These are phyloP conservation scores for Itoplectis maculator DNA, from an alignment of 2,888 invertebrate genomes.

Conservation along the genomic window DNA sequence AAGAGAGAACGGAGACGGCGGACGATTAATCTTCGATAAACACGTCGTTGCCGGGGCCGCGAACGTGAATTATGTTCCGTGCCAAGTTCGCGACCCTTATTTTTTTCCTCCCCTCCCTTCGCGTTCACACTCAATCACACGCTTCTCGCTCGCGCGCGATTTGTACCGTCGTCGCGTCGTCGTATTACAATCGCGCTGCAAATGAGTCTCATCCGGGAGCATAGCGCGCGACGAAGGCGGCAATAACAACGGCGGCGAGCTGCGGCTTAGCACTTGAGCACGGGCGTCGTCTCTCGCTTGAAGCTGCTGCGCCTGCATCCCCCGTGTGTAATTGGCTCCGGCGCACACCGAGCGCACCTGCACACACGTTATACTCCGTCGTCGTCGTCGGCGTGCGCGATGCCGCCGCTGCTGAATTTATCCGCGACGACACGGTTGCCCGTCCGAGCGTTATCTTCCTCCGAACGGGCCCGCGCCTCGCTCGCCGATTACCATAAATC, in stretches of 20 bases:
- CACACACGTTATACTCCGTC: constrained; percentile 26
- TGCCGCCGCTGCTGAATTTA: constrained; percentile 39
- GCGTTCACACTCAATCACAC: background rate
- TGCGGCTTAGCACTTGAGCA: constrained; percentile 45
- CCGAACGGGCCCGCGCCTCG: constrained; percentile 7
- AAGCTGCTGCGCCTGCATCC: constrained; percentile 32
- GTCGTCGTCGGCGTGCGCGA: too few species aligned
- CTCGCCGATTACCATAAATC: constrained; percentile 53
- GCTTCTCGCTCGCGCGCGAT: constrained; percentile 10
- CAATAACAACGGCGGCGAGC: background rate
- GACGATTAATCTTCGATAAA: constrained; percentile 15
- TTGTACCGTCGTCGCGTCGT: constrained; percentile 22
- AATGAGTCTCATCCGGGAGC: constrained; percentile 28
- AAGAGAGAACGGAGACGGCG: background rate
- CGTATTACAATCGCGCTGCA: constrained; percentile 29
- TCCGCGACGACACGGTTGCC: constrained; percentile 33
- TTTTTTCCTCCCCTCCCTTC: background rate
- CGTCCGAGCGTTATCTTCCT: constrained; percentile 40
- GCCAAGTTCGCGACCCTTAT: background rate
- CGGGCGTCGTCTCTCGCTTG: constrained; percentile 30
- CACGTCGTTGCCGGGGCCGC: background rate
- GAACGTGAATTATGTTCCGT: constrained; percentile 3
- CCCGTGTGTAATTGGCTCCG: constrained; percentile 55
- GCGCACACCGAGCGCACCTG: constrained; percentile 8
- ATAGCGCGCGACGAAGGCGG: background rate